A percentile compares a stretch with the other conserved stretches of the same genome.
phyloP scores from a whole-genome alignment of 1,140 invertebrate genomes.

The Chymomyza costata region DNA sequence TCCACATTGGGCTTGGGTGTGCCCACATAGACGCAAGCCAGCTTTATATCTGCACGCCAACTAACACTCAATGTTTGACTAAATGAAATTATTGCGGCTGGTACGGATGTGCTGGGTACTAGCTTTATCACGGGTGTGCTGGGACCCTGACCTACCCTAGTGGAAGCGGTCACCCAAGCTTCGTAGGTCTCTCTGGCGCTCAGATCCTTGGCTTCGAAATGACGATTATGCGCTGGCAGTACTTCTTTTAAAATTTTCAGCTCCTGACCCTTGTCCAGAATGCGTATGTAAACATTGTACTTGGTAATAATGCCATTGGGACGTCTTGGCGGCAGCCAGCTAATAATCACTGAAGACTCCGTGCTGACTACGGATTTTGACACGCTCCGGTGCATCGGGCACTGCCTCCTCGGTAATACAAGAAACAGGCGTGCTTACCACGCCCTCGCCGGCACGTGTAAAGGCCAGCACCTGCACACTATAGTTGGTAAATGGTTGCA shows the following conservation, averaged over 20 bases:
- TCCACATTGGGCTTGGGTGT: conserved; percentile 77
- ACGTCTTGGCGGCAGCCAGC: conserved; percentile 84
- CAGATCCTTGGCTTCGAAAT: conserved; percentile 78
- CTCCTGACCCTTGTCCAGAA: conserved; percentile 76
- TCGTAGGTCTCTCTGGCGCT: conserved; percentile 79
- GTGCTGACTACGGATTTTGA: conserved; percentile 84
- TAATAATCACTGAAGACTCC: conserved; percentile 83
- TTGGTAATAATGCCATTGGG: conserved; percentile 85
- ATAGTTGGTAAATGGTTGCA: conserved; percentile 84
- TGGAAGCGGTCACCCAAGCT: conserved; percentile 81
- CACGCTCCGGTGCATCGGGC: conserved; percentile 83
- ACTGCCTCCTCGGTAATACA: conserved; percentile 85
- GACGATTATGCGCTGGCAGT: conserved; percentile 75
- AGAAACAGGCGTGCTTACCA: conserved; percentile 81
- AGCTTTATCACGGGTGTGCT: conserved; percentile 78
- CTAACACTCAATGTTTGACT: conserved; percentile 77
- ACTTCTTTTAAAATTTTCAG: conserved; percentile 64
- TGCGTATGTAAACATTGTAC: conserved; percentile 84
- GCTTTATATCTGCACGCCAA: conserved; percentile 78
- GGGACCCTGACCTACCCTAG: conserved; percentile 78
- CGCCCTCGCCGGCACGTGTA: conserved; percentile 86
- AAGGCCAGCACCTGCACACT: conserved; percentile 87
- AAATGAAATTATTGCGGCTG: conserved; percentile 80
- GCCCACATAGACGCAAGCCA: conserved; percentile 80
- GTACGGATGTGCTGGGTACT: conserved; percentile 77